Evolutionary conservation across 1,140 invertebrate species (phyloP).

Genomic region (Drosophila pachea): DNA sequence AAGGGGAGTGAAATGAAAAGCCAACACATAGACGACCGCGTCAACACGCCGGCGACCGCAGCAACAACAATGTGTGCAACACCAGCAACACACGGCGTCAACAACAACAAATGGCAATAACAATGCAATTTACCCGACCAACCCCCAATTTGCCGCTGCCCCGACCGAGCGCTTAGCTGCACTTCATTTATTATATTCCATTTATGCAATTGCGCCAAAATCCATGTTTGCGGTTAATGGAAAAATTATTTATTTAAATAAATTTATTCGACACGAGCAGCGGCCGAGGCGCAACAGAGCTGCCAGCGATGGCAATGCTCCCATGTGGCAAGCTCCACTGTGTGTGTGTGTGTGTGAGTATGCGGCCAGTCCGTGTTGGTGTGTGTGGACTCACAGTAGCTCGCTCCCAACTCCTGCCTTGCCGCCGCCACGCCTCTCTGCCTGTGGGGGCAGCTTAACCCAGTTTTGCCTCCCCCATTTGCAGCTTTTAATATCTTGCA

Average conservation of each 20-base stretch:
- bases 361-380: constrained; percentile 12
- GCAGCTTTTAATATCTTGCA: too few relatives aligned
- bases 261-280: constrained; percentile 62
- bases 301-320: constrained; percentile 17
- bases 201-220: constrained; percentile 72
- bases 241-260: constrained; percentile 76
- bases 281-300: constrained; percentile 16
- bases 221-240: constrained; percentile 75
- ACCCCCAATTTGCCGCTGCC: too few relatives aligned
- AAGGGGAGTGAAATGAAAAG: constrained; percentile 17
- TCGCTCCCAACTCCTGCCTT: too few relatives aligned
- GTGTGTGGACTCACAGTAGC: too few relatives aligned
- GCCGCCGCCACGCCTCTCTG: too few relatives aligned
- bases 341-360: constrained; percentile 6
- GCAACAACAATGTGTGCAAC: constrained; percentile 36
- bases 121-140: background rate
- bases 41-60: constrained; percentile 62
- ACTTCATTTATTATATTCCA: constrained; percentile 70
- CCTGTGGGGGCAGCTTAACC: background rate
- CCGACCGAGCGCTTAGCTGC: constrained; percentile 18
- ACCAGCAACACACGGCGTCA: background rate
- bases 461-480: constrained; percentile 1
- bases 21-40: constrained; percentile 38
- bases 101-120: background rate
- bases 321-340: constrained; percentile 13